phyloP scores from a whole-genome alignment of 2,797 vertebrate genomes.

The Triplophysa bombifrons region DNA sequence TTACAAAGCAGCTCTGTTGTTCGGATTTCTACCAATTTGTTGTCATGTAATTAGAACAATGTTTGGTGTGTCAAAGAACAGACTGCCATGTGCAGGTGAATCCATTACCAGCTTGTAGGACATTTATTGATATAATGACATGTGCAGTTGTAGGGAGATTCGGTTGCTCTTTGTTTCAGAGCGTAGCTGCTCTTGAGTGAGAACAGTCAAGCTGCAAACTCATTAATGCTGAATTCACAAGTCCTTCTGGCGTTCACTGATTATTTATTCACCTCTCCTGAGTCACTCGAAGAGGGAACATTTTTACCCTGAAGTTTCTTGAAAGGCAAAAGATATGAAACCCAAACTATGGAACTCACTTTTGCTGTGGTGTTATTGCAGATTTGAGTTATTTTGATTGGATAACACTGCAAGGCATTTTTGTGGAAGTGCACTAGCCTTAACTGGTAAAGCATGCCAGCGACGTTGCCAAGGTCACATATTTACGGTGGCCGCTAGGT shows the following conservation, averaged over 20 bases:
- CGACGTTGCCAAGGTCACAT: background rate
- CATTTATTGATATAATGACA: slow-evolving; percentile 73
- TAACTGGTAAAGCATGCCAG: background rate
- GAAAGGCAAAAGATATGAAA: slow-evolving; percentile 31
- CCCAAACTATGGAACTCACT: slow-evolving; percentile 16
- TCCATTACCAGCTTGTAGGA: slow-evolving; percentile 66
- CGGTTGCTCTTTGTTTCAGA: slow-evolving; percentile 67
- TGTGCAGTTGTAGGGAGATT: slow-evolving; percentile 59
- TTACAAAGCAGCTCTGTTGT: slow-evolving; percentile 4
- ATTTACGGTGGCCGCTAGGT: too few species aligned
- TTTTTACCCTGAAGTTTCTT: slow-evolving; percentile 42
- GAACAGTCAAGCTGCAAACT: slow-evolving; percentile 46
- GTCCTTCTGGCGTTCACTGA: slow-evolving; percentile 56
- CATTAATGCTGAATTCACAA: slow-evolving; percentile 61
- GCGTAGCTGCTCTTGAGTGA: slow-evolving; percentile 54
- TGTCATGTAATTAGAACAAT: slow-evolving; percentile 48
- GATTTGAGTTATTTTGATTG: background rate
- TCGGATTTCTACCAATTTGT: background rate
- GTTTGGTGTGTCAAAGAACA: slow-evolving; percentile 54
- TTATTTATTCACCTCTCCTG: slow-evolving; percentile 53
- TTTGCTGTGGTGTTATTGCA: background rate
- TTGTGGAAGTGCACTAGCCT: background rate
- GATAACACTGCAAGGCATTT: background rate
- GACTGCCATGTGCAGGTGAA: slow-evolving; percentile 69
- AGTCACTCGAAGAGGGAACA: slow-evolving; percentile 31